Base-by-base conservation (phyloP, 1,140 invertebrate genomes). In the Drosophila pseudoobscura region DNA sequence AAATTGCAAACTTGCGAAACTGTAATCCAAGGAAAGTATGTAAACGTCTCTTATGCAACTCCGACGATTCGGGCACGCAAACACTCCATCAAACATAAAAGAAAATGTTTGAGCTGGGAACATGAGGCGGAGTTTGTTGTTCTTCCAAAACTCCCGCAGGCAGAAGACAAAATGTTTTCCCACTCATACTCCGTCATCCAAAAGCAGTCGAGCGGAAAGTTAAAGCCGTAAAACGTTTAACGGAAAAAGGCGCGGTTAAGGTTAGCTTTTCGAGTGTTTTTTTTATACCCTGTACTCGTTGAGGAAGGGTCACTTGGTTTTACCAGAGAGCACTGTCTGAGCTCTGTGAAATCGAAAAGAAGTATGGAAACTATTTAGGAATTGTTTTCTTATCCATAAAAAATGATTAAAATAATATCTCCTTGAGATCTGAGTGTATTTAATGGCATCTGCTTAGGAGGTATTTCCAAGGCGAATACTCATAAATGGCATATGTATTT, bases 191-290 rank as follows among this genome's bases (percentile, higher is more conserved):
- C 1, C 20, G 1, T 20, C 20, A 20, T 20, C 20, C 20, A 20
- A 68, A 69, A 57, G 29, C 70, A 51, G 35, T 74, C 59, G 20
- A 66, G 80, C 82, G 80, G 62, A 63, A 70, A 75, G 68, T 66
- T 75, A 44, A 77, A 80, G 69, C 47, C 49, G 78, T 74, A 62
- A 87, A 85, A 43, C 74, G 82, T 50, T 85, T 87, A 85, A 72
- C 78, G 82, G 79, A 69, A 85, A 87, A 82, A 82, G 82, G 82
- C 68, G 82, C 74, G 82, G 82, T 78, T 85, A 68, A 47, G 71
- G 71, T 74, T 74, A 74, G 60, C 59, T 74, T 64, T 73, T 73
- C 39, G 45, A 61, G 51, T 9, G 15, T 29, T 22, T 47, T 52
- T 41, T n/a, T 15, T 15, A 39, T 39, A 39, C 35, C 35, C 35